Percentiles rank a stretch among this genome's conserved stretches.
phyloP scores from a whole-genome alignment of 2,888 invertebrate species.

The Agonopterix heracliana region DNA sequence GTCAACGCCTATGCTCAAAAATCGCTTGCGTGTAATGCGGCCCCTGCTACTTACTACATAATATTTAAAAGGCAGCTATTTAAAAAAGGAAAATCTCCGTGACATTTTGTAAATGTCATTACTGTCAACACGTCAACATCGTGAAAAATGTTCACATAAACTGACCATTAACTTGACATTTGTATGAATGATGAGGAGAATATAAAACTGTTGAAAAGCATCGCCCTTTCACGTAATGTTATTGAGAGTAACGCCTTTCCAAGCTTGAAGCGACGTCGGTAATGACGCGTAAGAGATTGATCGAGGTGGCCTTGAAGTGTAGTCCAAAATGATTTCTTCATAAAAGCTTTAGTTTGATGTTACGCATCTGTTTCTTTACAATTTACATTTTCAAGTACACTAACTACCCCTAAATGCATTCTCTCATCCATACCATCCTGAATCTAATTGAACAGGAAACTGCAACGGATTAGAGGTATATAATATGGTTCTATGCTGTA shows the following conservation, averaged over 20 bases:
- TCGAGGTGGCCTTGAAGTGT: constrained; percentile 22
- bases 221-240: constrained; percentile 24
- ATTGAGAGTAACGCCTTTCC: constrained; percentile 29
- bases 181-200: constrained; percentile 18
- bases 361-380: no score
- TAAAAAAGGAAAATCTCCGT: no score
- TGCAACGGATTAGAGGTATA: no score
- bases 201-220: constrained; percentile 18
- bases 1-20: no score
- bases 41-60: no score
- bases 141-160: constrained; percentile 20
- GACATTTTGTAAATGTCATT: constrained; percentile 13
- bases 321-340: constrained; percentile 19
- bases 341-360: background rate
- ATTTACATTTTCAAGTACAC: no score
- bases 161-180: constrained; percentile 25
- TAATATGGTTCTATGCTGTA: no score
- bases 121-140: constrained; percentile 6
- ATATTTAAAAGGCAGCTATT: no score
- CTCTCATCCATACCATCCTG: no score
- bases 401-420: no score
- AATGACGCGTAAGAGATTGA: constrained; percentile 41
- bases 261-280: constrained; percentile 45
- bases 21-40: no score
- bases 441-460: no score